A percentile compares a stretch with the other conserved stretches of the same genome.
These are phyloP conservation scores for Amphimedon queenslandica DNA, from an alignment of 37 sponge, comb jelly and placozoan species.

Conservation along the genomic window DNA sequence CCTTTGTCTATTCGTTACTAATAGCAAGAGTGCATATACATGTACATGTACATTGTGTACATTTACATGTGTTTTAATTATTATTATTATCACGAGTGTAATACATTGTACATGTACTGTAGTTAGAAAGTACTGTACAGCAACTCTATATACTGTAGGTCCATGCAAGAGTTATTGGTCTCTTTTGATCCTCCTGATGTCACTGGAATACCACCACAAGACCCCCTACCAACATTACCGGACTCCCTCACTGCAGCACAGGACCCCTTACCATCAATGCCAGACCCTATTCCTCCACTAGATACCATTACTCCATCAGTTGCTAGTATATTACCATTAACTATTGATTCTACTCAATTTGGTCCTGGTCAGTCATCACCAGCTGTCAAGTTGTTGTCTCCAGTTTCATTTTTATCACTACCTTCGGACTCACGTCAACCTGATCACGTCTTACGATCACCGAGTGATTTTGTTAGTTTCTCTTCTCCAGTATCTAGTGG, in stretches of 20 bases:
- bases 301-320: background rate
- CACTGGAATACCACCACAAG: constrained; percentile 46
- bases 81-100: no score
- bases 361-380: constrained; percentile 14
- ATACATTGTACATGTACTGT: no score
- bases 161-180: constrained; percentile 72
- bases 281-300: background rate
- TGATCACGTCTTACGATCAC: background rate
- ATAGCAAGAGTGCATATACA: no score
- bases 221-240: background rate
- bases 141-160: no score
- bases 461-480: no score
- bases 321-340: background rate
- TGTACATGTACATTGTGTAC: no score
- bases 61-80: no score
- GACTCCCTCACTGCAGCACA: background rate
- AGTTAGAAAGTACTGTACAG: background rate
- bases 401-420: background rate
- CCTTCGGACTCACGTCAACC: background rate
- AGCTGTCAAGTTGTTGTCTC: background rate
- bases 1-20: no score
- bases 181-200: constrained; percentile 75
- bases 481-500: no score
- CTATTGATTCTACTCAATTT: background rate
- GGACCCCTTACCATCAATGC: background rate